A percentile compares a stretch with the other conserved stretches of the same genome.
These are phyloP conservation scores for Carollia perspicillata DNA, from an alignment of 2,113 vertebrate genomes.

Conservation along the genomic window DNA sequence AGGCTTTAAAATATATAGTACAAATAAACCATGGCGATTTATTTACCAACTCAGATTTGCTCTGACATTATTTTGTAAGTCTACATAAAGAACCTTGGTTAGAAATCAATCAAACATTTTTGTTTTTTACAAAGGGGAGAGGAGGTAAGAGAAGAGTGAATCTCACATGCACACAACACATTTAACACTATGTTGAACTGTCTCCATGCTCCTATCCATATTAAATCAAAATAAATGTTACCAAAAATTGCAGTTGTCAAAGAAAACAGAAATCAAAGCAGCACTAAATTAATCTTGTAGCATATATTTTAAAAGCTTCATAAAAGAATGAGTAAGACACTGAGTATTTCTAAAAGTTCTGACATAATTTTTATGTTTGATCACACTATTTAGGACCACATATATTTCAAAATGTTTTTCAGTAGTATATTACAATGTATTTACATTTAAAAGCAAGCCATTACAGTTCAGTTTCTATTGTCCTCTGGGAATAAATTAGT, in stretches of 20 bases:
- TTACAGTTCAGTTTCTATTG: conserved; percentile 79
- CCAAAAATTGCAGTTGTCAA: conserved; percentile 74
- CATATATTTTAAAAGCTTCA: conserved; percentile 54
- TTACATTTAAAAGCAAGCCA: conserved; percentile 82
- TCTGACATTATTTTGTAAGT: conserved; percentile 72
- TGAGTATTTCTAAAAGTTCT: conserved; percentile 68
- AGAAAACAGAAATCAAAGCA: conserved; percentile 79
- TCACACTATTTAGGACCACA: conserved; percentile 60
- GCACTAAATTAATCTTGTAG: conserved; percentile 69
- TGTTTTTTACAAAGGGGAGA: conserved; percentile 58
- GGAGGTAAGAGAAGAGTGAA: conserved; percentile 59
- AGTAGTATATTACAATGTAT: conserved; percentile 76
- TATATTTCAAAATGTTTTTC: conserved; percentile 78
- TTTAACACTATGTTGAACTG: conserved; percentile 64
- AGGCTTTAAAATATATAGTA: conserved; percentile 67
- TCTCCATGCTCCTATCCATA: conserved; percentile 56
- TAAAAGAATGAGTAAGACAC: conserved; percentile 53
- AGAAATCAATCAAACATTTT: conserved; percentile 51
- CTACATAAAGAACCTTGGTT: conserved; percentile 61
- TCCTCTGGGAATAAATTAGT: conserved; percentile 87
- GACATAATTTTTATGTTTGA: conserved; percentile 62
- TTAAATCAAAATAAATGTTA: conserved; percentile 76
- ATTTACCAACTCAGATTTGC: conserved; percentile 59
- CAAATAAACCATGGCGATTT: conserved; percentile 61
- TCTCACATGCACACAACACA: conserved; percentile 50